Conservation (phyloP, 2,797 vertebrate species). For the Echeneis naucrates region DNA sequence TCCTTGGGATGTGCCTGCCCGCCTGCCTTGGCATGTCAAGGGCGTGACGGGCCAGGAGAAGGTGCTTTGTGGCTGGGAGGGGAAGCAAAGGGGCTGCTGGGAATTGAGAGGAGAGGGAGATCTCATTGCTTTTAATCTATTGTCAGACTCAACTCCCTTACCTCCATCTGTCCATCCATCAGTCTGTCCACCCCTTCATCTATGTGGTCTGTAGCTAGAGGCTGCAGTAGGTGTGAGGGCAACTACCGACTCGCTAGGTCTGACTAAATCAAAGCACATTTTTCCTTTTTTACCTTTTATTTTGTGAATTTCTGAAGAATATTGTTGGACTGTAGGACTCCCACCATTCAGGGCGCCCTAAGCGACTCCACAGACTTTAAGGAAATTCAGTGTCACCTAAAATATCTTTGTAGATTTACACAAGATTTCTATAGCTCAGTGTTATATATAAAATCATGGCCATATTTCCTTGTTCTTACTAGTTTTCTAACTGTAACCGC, state of each 20-base stretch:
- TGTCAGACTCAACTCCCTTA: constrained; percentile 72
- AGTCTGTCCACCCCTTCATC: neutral
- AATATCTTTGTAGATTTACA: no score
- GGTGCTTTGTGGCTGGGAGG: constrained; percentile 81
- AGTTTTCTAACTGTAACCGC: neutral
- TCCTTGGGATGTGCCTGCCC: constrained; percentile 47
- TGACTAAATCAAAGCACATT: neutral
- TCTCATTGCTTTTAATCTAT: constrained; percentile 75
- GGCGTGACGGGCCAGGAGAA: constrained; percentile 67
- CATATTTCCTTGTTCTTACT: neutral
- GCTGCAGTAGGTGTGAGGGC: neutral
- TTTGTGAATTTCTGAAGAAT: neutral
- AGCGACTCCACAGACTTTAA: neutral
- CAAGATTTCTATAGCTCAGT: neutral
- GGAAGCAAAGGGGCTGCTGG: constrained; percentile 63
- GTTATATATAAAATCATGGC: no score
- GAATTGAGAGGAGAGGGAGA: constrained; percentile 65
- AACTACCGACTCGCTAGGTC: neutral
- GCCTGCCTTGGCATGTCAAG: constrained; percentile 75
- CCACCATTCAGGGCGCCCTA: no score
- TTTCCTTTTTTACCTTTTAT: neutral
- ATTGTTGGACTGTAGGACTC: no score
- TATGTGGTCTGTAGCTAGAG: constrained; percentile 20
- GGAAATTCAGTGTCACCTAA: neutral
- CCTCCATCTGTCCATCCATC: constrained; percentile 57